phyloP scores from a whole-genome alignment of 1,140 invertebrate genomes.

The Zophobas morio region DNA sequence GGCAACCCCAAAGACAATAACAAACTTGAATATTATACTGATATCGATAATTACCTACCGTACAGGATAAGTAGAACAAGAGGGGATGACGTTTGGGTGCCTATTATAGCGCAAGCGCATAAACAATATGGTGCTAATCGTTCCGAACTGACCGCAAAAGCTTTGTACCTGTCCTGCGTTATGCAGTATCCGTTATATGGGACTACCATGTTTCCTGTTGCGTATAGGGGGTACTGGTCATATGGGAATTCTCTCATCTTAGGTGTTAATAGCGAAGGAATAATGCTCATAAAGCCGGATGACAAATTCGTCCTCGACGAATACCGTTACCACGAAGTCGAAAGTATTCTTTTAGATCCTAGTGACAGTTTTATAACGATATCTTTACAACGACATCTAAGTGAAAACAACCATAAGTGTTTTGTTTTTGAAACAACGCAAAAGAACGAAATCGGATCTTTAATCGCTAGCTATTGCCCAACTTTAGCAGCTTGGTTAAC shows the following conservation, averaged over 20 bases:
- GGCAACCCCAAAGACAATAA: conserved; percentile 86
- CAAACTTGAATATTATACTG: conserved; percentile 82
- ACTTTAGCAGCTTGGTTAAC: conserved; percentile 88
- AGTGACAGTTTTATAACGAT: conserved; percentile 94
- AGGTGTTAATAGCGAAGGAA: conserved; percentile 92
- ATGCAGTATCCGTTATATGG: conserved; percentile 98
- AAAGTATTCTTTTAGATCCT: conserved; percentile 92
- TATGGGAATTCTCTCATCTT: conserved; percentile 79
- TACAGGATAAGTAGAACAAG: conserved; percentile 81
- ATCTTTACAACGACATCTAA: conserved; percentile 76
- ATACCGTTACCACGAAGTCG: conserved; percentile 89
- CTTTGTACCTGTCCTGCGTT: conserved; percentile 94
- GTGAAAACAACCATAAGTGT: conserved; percentile 83
- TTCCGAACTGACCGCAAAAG: conserved; percentile 92
- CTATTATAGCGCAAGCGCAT: conserved; percentile 89
- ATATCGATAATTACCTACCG: conserved; percentile 86
- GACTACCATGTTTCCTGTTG: conserved; percentile 93
- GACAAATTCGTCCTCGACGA: conserved; percentile 93
- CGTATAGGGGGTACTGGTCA: conserved; percentile 84
- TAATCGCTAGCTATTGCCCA: conserved; percentile 94
- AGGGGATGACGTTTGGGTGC: conserved; percentile 85
- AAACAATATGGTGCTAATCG: conserved; percentile 92
- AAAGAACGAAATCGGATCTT: conserved; percentile 91
- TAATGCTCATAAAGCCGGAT: conserved; percentile 89
- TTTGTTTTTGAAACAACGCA: conserved; percentile 94